phyloP scores from a whole-genome alignment of 2,797 vertebrate species.

The Coluber constrictor region DNA sequence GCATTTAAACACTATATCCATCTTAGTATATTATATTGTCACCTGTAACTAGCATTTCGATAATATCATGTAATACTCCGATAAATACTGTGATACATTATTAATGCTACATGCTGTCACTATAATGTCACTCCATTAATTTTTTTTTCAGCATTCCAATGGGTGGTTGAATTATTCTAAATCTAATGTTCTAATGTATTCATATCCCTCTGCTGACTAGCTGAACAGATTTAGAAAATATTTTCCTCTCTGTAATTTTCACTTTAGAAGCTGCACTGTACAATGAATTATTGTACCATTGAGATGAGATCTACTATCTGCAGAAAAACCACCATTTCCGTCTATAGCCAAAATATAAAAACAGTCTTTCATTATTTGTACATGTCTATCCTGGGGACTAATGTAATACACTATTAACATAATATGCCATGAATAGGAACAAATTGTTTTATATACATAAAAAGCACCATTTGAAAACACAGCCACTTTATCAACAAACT shows the following conservation, averaged over 20 bases:
- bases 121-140: constrained; percentile 28
- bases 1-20: constrained; percentile 12
- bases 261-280: constrained; percentile 5
- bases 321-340: constrained; percentile 32
- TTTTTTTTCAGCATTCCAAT: constrained; percentile 35
- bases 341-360: constrained; percentile 38
- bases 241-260: constrained; percentile 36
- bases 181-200: constrained; percentile 26
- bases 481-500: constrained; percentile 48
- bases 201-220: constrained; percentile 30
- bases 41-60: constrained; percentile 19
- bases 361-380: constrained; percentile 45
- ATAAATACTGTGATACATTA: constrained; percentile 28
- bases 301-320: constrained; percentile 16
- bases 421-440: constrained; percentile 45
- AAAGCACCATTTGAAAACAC: constrained; percentile 47
- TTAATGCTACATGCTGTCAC: constrained; percentile 35
- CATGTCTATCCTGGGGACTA: constrained; percentile 36
- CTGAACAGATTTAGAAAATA: constrained; percentile 37
- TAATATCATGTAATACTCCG: background rate
- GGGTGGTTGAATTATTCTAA: constrained; percentile 14
- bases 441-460: constrained; percentile 49
- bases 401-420: constrained; percentile 30
- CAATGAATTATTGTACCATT: constrained; percentile 37
- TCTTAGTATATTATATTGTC: constrained; percentile 34